phyloP scores from a whole-genome alignment of 2,113 vertebrate species.

The Nycticryphes semicollaris region DNA sequence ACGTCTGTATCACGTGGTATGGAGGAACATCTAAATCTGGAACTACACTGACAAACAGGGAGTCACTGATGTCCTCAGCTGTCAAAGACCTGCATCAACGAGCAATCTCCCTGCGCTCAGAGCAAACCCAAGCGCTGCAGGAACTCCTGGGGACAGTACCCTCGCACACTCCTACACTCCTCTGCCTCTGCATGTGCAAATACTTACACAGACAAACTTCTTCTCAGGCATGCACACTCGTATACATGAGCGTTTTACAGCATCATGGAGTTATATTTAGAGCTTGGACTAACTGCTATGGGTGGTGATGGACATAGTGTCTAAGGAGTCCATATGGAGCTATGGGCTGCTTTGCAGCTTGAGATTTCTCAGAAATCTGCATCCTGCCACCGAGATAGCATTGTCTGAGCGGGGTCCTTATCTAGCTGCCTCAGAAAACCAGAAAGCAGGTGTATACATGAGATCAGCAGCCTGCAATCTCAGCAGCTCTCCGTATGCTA shows the following conservation, averaged over 20 bases:
- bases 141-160: fast-evolving
- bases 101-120: no score
- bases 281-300: background rate
- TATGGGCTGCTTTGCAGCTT: background rate
- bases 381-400: background rate
- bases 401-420: background rate
- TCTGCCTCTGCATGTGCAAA: background rate
- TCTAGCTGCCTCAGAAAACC: background rate
- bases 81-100: background rate
- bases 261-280: background rate
- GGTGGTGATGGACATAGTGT: fast-evolving
- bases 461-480: background rate
- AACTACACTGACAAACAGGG: fast-evolving
- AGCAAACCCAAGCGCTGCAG: background rate
- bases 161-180: fast-evolving
- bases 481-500: background rate
- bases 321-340: background rate
- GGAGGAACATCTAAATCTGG: background rate
- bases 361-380: background rate
- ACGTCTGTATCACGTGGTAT: background rate
- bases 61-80: background rate
- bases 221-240: fast-evolving
- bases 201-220: background rate
- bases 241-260: background rate
- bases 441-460: background rate